These are phyloP conservation scores for Micromesistius poutassou DNA, from an alignment of 2,797 vertebrate species.

Conservation along the genomic window DNA sequence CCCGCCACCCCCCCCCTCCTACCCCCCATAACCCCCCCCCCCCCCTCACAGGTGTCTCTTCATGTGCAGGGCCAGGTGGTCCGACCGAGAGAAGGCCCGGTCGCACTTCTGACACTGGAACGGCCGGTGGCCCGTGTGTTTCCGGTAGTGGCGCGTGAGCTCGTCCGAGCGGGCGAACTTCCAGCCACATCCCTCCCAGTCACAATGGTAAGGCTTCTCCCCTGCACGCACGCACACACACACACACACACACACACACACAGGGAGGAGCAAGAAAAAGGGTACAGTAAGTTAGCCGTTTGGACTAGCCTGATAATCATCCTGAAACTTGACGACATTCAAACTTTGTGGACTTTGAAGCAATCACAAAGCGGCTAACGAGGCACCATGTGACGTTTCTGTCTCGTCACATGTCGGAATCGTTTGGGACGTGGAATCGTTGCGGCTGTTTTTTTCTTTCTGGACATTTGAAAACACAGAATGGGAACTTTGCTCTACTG, in stretches of 20 bases:
- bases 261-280: not conserved
- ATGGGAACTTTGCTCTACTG: no score
- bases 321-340: no score
- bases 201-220: slow-evolving; percentile 85
- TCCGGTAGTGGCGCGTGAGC: slow-evolving; percentile 82
- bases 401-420: no score
- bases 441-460: no score
- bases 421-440: no score
- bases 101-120: slow-evolving; percentile 84
- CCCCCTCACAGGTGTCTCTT: slow-evolving; percentile 78
- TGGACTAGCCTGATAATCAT: not conserved
- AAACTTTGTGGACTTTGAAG: no score
- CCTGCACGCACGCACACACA: slow-evolving; percentile 58
- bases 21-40: not conserved
- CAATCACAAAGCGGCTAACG: no score
- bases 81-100: slow-evolving; percentile 81
- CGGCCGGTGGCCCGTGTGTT: slow-evolving; percentile 80
- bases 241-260: not conserved
- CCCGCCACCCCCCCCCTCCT: not conserved
- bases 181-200: slow-evolving; percentile 85
- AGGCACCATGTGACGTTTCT: no score
- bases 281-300: not conserved
- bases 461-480: no score
- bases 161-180: slow-evolving; percentile 84
- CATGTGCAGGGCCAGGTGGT: slow-evolving; percentile 83